Evolutionary conservation across 2,888 invertebrate species (phyloP), one percentile per base, ranked within the genome.

Genomic region (Phytoseiulus persimilis): DNA sequence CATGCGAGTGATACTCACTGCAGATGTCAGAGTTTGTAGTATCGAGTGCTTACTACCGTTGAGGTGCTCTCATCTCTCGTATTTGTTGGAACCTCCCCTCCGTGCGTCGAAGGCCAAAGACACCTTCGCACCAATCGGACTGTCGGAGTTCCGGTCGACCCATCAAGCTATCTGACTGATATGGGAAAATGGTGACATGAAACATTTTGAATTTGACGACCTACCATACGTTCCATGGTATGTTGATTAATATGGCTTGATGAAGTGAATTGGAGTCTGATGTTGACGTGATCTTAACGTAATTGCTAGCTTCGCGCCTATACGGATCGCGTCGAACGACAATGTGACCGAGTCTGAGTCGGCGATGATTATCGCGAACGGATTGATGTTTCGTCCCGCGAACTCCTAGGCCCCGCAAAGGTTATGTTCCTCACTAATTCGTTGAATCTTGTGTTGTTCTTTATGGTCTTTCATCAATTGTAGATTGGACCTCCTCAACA

Each of bases 341-440:
- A 65, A 23, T 28, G 65, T 65, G 65, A 65, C 65, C 65, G 65
- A 65, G 65, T 65, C 28, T 23, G 65, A 11, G 28, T 65, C 65
- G 65, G 65, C 65, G 65, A 65, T 28, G 65, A 65, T 65, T 65
- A 65, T 65, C 65, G 65, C 65, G 65, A 65, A 65, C 5, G 65
- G 65, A 65, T 65, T 28, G 65, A 65, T 65, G 65, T 28, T 23
- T 65, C 65, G 65, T 65, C 65, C 65, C 65, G 65, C 65, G 65
- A 65, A 28, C 65, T 65, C 65, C 65, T 65, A 65, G 65, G 28
- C 87, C 84, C 87, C 45, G 23, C 87, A 87, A 87, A 87, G 87
- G 87, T 87, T 87, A 87, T 45, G 87, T 87, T 87, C 5, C 45
- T 39, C 87, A 32, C 87, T 45, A 45, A 87, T 39, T n/a, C 83